A percentile compares a stretch with the other conserved stretches of the same genome.
Conservation (phyloP, 2,113 vertebrate species). For the Suncus etruscus region DNA sequence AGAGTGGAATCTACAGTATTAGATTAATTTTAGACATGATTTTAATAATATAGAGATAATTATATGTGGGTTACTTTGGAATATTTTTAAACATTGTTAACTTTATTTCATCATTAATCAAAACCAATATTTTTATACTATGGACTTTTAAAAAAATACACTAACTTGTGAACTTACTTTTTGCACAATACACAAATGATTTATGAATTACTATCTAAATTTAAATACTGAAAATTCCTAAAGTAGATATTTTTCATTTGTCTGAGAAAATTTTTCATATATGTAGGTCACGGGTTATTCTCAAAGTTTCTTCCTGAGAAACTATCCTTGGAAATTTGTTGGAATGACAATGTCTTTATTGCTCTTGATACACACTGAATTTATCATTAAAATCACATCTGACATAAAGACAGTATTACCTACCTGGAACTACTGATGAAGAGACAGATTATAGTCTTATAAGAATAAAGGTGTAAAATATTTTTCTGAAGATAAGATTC, state of each 20-base stretch:
- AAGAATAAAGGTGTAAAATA: rapidly evolving
- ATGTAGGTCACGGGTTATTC: not conserved
- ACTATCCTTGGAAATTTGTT: not conserved
- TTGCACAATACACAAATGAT: not conserved
- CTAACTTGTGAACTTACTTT: not conserved
- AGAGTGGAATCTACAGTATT: no score
- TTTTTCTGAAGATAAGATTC: not conserved
- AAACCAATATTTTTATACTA: not conserved
- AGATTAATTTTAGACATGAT: not conserved
- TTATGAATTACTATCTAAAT: not conserved
- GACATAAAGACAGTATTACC: no score
- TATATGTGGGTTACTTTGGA: not conserved
- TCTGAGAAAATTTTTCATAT: not conserved
- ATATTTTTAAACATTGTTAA: not conserved
- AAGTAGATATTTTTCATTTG: not conserved
- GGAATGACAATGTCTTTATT: not conserved
- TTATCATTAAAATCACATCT: not conserved
- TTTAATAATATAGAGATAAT: conserved; percentile 18
- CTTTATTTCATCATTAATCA: not conserved
- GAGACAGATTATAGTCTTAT: not conserved
- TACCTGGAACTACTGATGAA: not conserved
- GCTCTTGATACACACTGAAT: not conserved
- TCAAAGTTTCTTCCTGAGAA: not conserved
- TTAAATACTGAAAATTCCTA: conserved; percentile 24
- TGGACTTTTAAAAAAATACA: not conserved